These are phyloP conservation scores for Berghia stephanieae DNA, from an alignment of 1,140 invertebrate species.

Conservation along the genomic window DNA sequence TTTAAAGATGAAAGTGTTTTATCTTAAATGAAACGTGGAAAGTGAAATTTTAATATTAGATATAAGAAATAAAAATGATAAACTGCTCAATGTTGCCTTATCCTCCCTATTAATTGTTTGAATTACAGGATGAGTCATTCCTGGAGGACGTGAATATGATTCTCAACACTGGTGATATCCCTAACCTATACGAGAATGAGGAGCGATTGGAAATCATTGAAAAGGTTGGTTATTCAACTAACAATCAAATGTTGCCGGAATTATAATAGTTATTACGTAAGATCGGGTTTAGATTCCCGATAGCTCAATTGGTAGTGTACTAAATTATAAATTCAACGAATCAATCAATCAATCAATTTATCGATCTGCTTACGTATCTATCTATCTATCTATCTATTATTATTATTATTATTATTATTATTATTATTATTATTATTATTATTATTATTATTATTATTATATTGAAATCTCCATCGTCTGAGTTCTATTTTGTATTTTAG, in stretches of 20 bases:
- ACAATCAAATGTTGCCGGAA: too few species aligned
- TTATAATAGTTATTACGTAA: too few species aligned
- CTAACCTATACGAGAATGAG: constrained; percentile 67
- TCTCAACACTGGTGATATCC: constrained; percentile 66
- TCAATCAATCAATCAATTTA: neutral
- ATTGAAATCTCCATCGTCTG: neutral
- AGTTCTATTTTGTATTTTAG: neutral
- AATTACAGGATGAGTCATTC: constrained; percentile 61
- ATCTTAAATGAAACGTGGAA: too few species aligned
- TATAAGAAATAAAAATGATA: too few species aligned
- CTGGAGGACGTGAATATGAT: constrained; percentile 68
- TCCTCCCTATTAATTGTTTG: too few species aligned
- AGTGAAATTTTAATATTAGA: too few species aligned
- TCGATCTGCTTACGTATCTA: neutral
- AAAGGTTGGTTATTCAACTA: constrained; percentile 50
- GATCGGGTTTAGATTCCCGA: too few species aligned
- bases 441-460: neutral
- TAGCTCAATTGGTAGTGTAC: too few species aligned
- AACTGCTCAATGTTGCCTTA: too few species aligned
- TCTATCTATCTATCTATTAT: neutral
- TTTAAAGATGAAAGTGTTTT: too few species aligned
- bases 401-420: neutral
- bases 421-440: too few species aligned
- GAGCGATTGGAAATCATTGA: constrained; percentile 66
- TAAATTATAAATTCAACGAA: neutral